Evolutionary conservation across 2,113 vertebrate genomes (phyloP).

Genomic region (Eolophus roseicapilla): DNA sequence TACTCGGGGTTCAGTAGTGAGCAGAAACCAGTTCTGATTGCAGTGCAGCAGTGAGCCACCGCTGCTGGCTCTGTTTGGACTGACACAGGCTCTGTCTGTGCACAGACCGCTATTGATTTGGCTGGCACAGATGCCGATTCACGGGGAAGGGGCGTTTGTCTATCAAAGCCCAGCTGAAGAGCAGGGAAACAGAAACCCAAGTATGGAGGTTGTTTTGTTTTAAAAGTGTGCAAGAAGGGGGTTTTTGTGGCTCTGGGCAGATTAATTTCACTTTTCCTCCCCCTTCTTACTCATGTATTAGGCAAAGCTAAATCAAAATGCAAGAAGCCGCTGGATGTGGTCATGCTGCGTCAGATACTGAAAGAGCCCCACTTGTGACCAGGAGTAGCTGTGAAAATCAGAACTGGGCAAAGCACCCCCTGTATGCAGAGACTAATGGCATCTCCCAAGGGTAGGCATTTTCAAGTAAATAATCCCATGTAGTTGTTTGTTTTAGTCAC

Average conservation of each 20-base stretch:
- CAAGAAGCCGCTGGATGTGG: background rate
- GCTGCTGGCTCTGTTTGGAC: background rate
- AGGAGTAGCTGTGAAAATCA: background rate
- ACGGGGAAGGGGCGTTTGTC: background rate
- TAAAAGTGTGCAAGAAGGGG: background rate
- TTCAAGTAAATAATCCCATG: background rate
- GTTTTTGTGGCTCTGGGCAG: background rate
- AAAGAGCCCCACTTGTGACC: background rate
- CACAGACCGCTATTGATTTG: background rate
- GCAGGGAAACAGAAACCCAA: background rate
- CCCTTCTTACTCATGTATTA: background rate
- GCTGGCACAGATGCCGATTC: background rate
- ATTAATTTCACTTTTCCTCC: background rate
- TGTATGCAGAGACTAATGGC: background rate
- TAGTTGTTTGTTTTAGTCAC: background rate
- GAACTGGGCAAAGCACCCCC: background rate
- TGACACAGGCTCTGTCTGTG: background rate
- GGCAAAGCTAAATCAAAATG: background rate
- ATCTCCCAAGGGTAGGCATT: background rate
- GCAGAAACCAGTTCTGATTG: background rate
- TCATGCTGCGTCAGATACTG: background rate
- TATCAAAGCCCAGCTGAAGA: background rate
- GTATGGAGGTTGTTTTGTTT: background rate
- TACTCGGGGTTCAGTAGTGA: accelerated
- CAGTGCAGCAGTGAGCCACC: background rate